phyloP scores from a whole-genome alignment of 2,797 vertebrate species.

The Atherinosoma microstoma region DNA sequence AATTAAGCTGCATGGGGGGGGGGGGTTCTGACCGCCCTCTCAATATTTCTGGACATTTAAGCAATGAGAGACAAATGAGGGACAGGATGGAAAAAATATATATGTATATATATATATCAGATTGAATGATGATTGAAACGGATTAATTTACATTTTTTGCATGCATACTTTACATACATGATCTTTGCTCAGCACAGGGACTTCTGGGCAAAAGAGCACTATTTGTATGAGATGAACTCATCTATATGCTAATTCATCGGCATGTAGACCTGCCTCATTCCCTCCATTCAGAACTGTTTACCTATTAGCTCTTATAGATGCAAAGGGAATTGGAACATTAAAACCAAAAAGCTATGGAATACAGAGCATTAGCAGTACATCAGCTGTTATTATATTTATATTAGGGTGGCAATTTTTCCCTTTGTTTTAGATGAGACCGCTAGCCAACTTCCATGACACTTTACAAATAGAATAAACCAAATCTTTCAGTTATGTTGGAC shows the following conservation, averaged over 20 bases:
- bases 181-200: slow-evolving; percentile 88
- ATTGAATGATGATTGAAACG: slow-evolving; percentile 87
- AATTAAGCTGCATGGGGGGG: slow-evolving; percentile 75
- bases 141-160: slow-evolving; percentile 87
- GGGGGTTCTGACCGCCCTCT: slow-evolving; percentile 65
- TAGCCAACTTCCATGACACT: slow-evolving; percentile 60
- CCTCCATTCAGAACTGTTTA: slow-evolving; percentile 95
- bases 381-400: slow-evolving; percentile 82
- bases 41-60: slow-evolving; percentile 75
- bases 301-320: slow-evolving; percentile 89
- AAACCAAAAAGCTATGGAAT: slow-evolving; percentile 78
- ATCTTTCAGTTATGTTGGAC: slow-evolving; percentile 63
- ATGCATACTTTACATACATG: slow-evolving; percentile 88
- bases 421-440: slow-evolving; percentile 80
- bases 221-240: slow-evolving; percentile 98
- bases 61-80: slow-evolving; percentile 75
- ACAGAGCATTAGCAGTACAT: slow-evolving; percentile 82
- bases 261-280: slow-evolving; percentile 95
- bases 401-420: slow-evolving; percentile 70
- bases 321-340: slow-evolving; percentile 85
- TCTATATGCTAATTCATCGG: slow-evolving; percentile 99
- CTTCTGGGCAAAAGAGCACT: slow-evolving; percentile 94
- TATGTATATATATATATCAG: slow-evolving; percentile 84
- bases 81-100: slow-evolving; percentile 52
- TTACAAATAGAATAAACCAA: slow-evolving; percentile 71